Evolutionary conservation across 2,113 vertebrate species (phyloP).

Genomic region (Phainopepla nitens): DNA sequence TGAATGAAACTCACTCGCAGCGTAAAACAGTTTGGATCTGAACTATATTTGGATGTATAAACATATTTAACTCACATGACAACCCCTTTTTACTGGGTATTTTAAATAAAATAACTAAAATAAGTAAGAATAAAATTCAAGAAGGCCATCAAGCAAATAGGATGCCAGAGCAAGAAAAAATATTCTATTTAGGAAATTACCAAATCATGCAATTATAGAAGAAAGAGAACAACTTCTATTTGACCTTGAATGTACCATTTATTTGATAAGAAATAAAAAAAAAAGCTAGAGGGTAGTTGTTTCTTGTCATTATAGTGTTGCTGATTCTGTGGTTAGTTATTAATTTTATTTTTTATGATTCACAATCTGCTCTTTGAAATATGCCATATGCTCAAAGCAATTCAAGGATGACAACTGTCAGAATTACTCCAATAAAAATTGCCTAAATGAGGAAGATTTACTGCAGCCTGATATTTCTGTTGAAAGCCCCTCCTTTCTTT

Average conservation of each 20-base stretch:
- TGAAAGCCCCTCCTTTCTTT: conserved; percentile 51
- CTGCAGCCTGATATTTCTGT: conserved; percentile 77
- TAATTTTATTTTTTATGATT: conserved; percentile 97
- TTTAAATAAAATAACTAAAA: background rate
- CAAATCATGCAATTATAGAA: conserved; percentile 6
- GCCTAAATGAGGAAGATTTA: conserved; percentile 93
- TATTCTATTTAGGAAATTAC: conserved; percentile 18
- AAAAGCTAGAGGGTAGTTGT: conserved; percentile 79
- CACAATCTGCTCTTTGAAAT: conserved; percentile 94
- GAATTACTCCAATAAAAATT: conserved; percentile 91
- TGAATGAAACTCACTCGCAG: background rate
- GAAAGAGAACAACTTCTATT: conserved; percentile 73
- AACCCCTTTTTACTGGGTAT: background rate
- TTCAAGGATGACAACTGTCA: conserved; percentile 92
- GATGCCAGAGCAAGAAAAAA: background rate
- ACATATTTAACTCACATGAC: background rate
- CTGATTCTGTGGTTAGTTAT: conserved; percentile 87
- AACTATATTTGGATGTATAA: background rate
- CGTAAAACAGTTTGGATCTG: background rate
- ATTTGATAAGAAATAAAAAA: conserved; percentile 69
- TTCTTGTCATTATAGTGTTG: conserved; percentile 86
- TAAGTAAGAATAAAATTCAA: background rate
- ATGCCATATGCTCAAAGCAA: conserved; percentile 94
- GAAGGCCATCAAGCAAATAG: background rate
- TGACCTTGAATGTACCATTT: conserved; percentile 81